Evolutionary conservation across 2,113 vertebrate genomes (phyloP), one percentile per base, ranked within the genome.

Genomic region (Mixornis gularis): DNA sequence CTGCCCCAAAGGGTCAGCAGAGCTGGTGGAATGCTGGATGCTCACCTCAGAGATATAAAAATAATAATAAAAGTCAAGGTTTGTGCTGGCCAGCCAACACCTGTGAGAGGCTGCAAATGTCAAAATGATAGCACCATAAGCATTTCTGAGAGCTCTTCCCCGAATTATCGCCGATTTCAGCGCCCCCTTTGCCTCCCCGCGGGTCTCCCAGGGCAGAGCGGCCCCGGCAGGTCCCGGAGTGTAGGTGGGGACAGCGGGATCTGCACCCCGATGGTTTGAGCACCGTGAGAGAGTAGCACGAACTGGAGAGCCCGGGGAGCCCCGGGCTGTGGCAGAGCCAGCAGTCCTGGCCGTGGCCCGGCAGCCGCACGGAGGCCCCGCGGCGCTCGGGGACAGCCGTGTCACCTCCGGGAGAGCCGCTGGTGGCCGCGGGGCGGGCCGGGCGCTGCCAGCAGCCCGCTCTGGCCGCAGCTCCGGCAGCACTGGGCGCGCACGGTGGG

Each of bases 401-500:
- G 93, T 98, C 97, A 98, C 95, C 94, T 97, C 36, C 92, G 89
- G 40, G 98, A 77, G 0, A 92, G 90, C 9, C 96, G 96, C 89
- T 97, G 87, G 5, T 97, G 82, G 51, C 97, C 96, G 2, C 95
- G 96, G 21, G 20, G 20, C 43, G 64, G 96, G 79, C 16, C 80
- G 1, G 81, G 76, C 78, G 4, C 43, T 1, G 64, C 7, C 34
- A 3, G 62, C 66, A 6, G 91, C 56, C 85, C 74, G 4, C 48
- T 82, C 5, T n/a, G 87, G 43, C 60, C 79, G 69, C 99, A 99
- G 43, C 98, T 98, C 40, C 79, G 98, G 96, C 99, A 99, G 98
- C 99, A 99, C 96, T 99, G 98, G 1, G 62, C 16, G 1, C 40
- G 97, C 26, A 99, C 96, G 0, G 98, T 97, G 4, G 97, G 92